These are phyloP conservation scores for Macropis europaea DNA, from an alignment of 2,888 invertebrate species.

Conservation along the genomic window DNA sequence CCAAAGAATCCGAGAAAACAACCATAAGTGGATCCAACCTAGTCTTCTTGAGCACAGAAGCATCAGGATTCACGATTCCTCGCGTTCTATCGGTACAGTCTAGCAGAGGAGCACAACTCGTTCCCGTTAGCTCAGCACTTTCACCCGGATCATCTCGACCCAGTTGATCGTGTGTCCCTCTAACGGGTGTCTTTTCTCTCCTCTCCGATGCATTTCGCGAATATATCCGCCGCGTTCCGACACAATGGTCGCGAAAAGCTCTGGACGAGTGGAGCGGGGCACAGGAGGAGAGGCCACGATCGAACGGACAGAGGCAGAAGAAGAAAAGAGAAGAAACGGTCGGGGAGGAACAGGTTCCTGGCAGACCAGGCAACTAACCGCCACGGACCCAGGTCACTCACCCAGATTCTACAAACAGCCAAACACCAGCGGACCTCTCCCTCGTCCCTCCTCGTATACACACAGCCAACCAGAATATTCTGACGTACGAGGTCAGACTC, in stretches of 20 bases:
- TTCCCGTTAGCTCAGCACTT: slow-evolving; percentile 64
- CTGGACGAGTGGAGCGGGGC: neutral
- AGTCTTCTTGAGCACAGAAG: too few relatives aligned
- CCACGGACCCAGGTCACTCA: slow-evolving; percentile 75
- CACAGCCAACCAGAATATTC: too few relatives aligned
- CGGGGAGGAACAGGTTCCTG: slow-evolving; percentile 76
- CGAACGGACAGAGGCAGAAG: neutral
- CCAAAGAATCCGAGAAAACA: too few relatives aligned
- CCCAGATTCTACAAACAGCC: slow-evolving; percentile 77
- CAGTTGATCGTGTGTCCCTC: slow-evolving; percentile 64
- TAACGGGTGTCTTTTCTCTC: slow-evolving; percentile 52
- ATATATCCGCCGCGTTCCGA: too few relatives aligned
- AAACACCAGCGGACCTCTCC: slow-evolving; percentile 63
- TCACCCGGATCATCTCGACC: slow-evolving; percentile 67
- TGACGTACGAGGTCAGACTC: slow-evolving; percentile 45
- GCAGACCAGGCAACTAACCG: slow-evolving; percentile 65
- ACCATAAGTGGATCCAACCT: too few relatives aligned
- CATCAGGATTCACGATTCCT: slow-evolving; percentile 1
- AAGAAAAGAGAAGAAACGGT: slow-evolving; percentile 56
- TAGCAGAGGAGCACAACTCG: slow-evolving; percentile 52
- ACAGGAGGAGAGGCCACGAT: too few relatives aligned
- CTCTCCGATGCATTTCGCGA: slow-evolving; percentile 9
- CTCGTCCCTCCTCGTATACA: slow-evolving; percentile 9
- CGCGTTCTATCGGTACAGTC: slow-evolving; percentile 41
- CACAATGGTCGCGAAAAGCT: slow-evolving; percentile 43